Base-by-base conservation (phyloP, 2,888 invertebrate genomes). In the Pristionchus fissidentatus region DNA sequence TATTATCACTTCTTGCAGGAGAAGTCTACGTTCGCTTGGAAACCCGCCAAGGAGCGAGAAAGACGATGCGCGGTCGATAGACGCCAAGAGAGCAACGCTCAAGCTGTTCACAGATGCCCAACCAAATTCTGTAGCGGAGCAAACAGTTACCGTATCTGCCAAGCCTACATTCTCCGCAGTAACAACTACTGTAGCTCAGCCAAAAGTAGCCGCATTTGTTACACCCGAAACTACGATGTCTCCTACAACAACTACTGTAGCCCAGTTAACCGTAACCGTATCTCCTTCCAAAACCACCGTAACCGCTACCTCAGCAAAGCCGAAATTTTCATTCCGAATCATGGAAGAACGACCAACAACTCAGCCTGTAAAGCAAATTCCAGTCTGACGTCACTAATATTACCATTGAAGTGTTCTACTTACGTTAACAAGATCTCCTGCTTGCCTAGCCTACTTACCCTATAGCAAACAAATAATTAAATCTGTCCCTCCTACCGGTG, bases 291-390 rank as follows among this genome's bases (percentile, higher is more conserved):
- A 35, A 66, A 41, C n/a, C 43, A 70, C 70, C 70, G 26, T 41
- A 41, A 70, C 43, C 32, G 29, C 60, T 3, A 60, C 60, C n/a
- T 26, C 80, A 0, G 62, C n/a, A 3, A 60, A 62, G 26, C 46
- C 80, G 13, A 7, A 38, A 22, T 81, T 81, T 32, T 62, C 80
- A 19, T 81, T 81, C 35, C 43, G 46, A 22, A 81, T 81, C 38
- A 62, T 81, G 80, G 43, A 32, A 15, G 60, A 62, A 32, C 43
- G 62, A 4, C 80, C 62, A 1, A 46, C 38, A 26, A 79, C 57
- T 10, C 70, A 70, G 4, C 70, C 70, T 1, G 41, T 70, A 26
- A 70, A 77, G 29, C 19, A 32, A 77, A 22, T 77, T 8, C 35
- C 77, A 46, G 49, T 49, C 32, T 77, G 46, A 75, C 46, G 13